A percentile compares a stretch with the other conserved stretches of the same genome.
Conservation (phyloP, 2,888 invertebrate species). For the Tinea semifulvella region DNA sequence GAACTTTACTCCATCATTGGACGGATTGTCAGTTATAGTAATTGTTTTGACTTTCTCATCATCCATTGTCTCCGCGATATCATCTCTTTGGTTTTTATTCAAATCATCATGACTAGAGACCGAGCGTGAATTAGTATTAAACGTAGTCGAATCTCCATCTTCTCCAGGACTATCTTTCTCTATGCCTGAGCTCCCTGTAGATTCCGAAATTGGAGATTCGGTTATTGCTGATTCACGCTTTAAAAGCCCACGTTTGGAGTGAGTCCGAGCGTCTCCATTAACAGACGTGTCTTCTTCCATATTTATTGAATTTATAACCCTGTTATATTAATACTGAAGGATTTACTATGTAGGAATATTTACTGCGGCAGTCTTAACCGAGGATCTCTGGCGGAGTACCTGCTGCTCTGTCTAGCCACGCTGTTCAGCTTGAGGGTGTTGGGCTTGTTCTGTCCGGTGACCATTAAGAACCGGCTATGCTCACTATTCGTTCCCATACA, state of each 20-base stretch:
- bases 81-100: constrained; percentile 24
- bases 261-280: constrained; percentile 36
- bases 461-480: constrained; percentile 62
- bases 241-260: constrained; percentile 28
- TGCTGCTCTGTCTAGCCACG: constrained; percentile 57
- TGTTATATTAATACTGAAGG: constrained; percentile 45
- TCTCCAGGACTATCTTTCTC: constrained; percentile 40
- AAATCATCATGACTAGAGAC: constrained; percentile 38
- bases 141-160: constrained; percentile 33
- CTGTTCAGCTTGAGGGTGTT: constrained; percentile 57
- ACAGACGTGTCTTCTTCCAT: constrained; percentile 39
- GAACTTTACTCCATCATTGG: constrained; percentile 25
- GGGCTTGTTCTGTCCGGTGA: constrained; percentile 61
- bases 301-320: constrained; percentile 31
- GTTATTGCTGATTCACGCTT: constrained; percentile 34
- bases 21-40: constrained; percentile 21
- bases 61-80: constrained; percentile 23
- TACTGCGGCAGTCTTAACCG: constrained; percentile 60
- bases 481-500: constrained; percentile 41
- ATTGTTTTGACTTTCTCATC: constrained; percentile 16
- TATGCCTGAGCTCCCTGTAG: constrained; percentile 54
- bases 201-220: constrained; percentile 50
- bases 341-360: constrained; percentile 23
- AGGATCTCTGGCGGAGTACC: constrained; percentile 64
- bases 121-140: constrained; percentile 31